Conservation (phyloP, 2,113 vertebrate species). For the Anarhynchus alexandrinus region DNA sequence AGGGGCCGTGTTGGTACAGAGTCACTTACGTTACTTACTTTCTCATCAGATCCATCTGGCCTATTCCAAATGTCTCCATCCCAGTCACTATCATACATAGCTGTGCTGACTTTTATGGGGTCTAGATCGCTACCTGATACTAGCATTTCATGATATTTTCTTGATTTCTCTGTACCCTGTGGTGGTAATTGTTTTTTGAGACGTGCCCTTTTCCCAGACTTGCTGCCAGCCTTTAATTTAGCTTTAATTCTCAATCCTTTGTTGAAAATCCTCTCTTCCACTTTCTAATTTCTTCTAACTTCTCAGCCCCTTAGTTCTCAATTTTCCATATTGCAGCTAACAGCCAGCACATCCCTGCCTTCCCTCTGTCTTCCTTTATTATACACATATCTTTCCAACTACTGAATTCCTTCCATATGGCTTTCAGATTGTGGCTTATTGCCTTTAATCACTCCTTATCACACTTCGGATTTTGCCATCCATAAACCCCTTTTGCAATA, state of each 20-base stretch:
- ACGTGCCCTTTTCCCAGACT: neutral
- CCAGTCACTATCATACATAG: neutral
- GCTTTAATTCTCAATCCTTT: neutral
- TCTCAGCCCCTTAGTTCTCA: neutral
- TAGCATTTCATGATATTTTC: neutral
- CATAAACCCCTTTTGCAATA: neutral
- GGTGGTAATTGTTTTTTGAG: neutral
- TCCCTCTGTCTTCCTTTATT: neutral
- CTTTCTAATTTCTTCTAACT: neutral
- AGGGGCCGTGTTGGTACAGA: neutral
- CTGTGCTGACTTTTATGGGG: neutral
- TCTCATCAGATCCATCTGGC: neutral
- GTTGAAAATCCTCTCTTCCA: neutral
- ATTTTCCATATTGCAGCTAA: neutral
- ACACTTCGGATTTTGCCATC: neutral
- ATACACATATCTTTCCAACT: neutral
- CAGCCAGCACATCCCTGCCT: neutral
- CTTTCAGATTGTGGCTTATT: neutral
- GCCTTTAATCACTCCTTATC: neutral
- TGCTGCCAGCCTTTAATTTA: neutral
- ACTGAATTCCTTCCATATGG: neutral
- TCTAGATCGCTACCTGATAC: neutral
- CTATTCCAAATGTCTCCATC: neutral
- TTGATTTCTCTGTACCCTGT: neutral
- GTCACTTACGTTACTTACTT: neutral